Evolutionary conservation across 2,113 vertebrate genomes (phyloP), one percentile per base, ranked within the genome.

Genomic region (Lepidothrix coronata): DNA sequence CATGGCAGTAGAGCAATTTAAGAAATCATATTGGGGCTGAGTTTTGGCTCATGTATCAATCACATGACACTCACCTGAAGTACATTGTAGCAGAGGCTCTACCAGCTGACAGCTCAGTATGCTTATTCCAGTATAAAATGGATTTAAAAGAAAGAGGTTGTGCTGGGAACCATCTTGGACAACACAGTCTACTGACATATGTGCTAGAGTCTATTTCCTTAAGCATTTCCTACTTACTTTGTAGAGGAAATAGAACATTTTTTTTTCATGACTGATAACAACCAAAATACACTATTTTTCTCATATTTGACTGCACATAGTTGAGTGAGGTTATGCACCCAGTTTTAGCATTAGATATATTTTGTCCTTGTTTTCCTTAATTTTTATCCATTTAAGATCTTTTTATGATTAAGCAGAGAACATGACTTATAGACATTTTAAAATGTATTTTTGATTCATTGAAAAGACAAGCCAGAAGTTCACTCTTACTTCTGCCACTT

Each of bases 401-500:
- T 93, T 63, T 52, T 31, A 93, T 63, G 27, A 81, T 68, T 79
- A 93, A 79, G 54, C 11, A 85, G 24, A 59, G 14, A 81, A 91
- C 75, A 77, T 24, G 70, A 67, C 19, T 49, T 17, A 27, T 2
- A 33, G 33, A 49, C 25, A 79, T 57, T 55, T 88, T 62, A 6
- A 79, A 72, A 86, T 6, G 9, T 19, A 46, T 18, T 79, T 89
- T 81, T 77, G 67, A 88, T 81, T 75, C 12, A 88, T 52, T 65
- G 74, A 83, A 84, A 75, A 84, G 76, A 52, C n/a, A 95, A 95
- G n/a, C 24, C 20, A 67, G 18, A 95, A 66, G 35, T 51, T 46
- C 62, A 71, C 22, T 79, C 97, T 98, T 98, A 99, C 99, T 98
- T 99, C 98, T 65, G 98, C 98, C 84, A 99, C 99, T 98, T 99